Percentiles rank a stretch among this genome's conserved stretches.
phyloP scores from a whole-genome alignment of 2,888 invertebrate genomes.

The Epirrhoe tristata region DNA sequence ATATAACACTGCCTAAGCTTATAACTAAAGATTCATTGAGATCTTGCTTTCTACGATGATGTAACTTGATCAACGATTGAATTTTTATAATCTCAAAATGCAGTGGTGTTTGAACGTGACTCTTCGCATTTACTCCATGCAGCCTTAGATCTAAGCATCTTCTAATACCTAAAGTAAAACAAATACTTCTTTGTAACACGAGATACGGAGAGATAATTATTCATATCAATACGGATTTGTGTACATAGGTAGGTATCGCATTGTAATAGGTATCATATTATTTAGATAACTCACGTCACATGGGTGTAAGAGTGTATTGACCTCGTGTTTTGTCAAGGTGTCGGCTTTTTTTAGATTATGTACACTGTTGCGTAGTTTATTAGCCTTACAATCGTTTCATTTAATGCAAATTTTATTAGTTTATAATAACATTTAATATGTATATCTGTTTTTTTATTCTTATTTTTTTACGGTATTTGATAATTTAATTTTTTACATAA shows the following conservation, averaged over 20 bases:
- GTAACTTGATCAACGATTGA: conserved; percentile 40
- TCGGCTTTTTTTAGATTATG: conserved; percentile 84
- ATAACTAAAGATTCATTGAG: conserved; percentile 16
- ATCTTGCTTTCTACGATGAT: conserved; percentile 35
- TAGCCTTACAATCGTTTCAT: conserved; percentile 52
- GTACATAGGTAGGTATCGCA: conserved; percentile 34
- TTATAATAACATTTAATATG: conserved; percentile 12
- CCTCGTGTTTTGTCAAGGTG: conserved; percentile 86
- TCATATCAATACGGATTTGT: conserved; percentile 29
- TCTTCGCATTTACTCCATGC: conserved; percentile 40
- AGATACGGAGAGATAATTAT: conserved; percentile 22
- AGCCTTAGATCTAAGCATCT: conserved; percentile 24
- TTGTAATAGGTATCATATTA: conserved; percentile 41
- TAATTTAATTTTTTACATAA: background rate
- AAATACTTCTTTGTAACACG: conserved; percentile 23
- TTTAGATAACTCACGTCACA: conserved; percentile 73
- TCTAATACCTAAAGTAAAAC: conserved; percentile 25
- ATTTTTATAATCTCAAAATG: conserved; percentile 36
- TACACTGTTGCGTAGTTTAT: conserved; percentile 77
- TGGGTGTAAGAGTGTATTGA: conserved; percentile 84
- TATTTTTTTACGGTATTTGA: background rate
- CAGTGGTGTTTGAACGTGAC: conserved; percentile 41
- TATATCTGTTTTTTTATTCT: background rate
- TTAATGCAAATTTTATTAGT: conserved; percentile 40
- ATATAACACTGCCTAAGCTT: conserved; percentile 14